Base-by-base conservation (phyloP, 2,888 invertebrate genomes). In the Julus scanicus region DNA sequence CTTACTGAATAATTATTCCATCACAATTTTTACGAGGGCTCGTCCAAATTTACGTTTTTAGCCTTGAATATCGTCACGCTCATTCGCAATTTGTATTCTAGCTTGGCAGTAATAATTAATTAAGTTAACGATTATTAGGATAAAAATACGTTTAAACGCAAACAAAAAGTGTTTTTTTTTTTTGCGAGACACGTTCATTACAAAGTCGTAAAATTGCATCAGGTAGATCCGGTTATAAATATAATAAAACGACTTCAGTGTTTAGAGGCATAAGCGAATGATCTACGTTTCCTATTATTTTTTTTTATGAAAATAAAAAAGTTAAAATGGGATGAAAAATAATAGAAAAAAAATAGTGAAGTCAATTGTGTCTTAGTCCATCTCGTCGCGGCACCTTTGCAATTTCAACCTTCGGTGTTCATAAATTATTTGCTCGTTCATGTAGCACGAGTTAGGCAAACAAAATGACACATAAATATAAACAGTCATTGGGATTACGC, bases 381-480 rank as follows among this genome's bases (percentile, higher is more conserved):
- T 80, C 80, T 80, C 37, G 9, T 80, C 13, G 80, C 80, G 80
- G 80, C 80, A 80, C 80, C 80, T 80, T 80, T 80, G 37, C 80
- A 20, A 80, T 80, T 80, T 80, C 80, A 13, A 80, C 80, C 37
- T 8, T 37, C 37, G 2, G 11, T 11, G 80, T 80, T 37, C 37
- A 37, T 80, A 80, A 80, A 80, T 80, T 80, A 80, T 80, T 37
- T 80, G 80, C 37, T 80, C 80, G 80, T 80, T 80, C 37, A 80
- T 80, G 80, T 80, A 80, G 80, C 44, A 85, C 49, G 29, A 85
- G 49, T 44, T 85, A 85, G 49, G 85, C 44, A 85, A 85, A 85
- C 85, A 85, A 44, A 85, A 85, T 85, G 85, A 85, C 85, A 85
- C 85, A 85, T 85, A 85, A 85, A 85, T 85, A 85, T 49, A 85